Conservation (phyloP, 2,888 invertebrate species). For the Dynastes hyllus region DNA sequence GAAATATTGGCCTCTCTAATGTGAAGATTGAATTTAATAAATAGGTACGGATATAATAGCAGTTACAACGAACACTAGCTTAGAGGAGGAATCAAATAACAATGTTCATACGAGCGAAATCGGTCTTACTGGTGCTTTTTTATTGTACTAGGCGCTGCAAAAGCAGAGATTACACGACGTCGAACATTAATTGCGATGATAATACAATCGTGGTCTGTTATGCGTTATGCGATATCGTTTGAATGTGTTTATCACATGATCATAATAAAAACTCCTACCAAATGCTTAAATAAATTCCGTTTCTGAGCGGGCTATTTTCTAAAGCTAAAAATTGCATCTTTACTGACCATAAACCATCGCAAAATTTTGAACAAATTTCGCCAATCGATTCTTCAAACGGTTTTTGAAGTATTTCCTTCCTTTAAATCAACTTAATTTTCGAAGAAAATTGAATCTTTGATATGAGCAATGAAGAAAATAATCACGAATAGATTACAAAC, state of each 20-base stretch:
- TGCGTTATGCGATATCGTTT: background rate
- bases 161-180: constrained; percentile 17
- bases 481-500: no score
- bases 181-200: background rate
- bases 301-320: background rate
- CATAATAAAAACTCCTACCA: constrained; percentile 3
- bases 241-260: no score
- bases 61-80: no score
- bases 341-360: no score
- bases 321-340: no score
- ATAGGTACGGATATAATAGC: no score
- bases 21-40: background rate
- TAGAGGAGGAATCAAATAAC: constrained; percentile 6
- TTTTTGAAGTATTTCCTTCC: no score
- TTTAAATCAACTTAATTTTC: no score
- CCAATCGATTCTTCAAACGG: no score
- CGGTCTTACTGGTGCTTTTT: background rate
- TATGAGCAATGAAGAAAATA: no score
- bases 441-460: no score
- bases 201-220: background rate
- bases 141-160: constrained; percentile 20
- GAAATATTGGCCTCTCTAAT: background rate
- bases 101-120: background rate
- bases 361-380: no score
- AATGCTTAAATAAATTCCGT: background rate